A percentile compares a stretch with the other conserved stretches of the same genome.
Evolutionary conservation across 2,797 vertebrate genomes (phyloP).

Genomic region (Benthosema pterotum): DNA sequence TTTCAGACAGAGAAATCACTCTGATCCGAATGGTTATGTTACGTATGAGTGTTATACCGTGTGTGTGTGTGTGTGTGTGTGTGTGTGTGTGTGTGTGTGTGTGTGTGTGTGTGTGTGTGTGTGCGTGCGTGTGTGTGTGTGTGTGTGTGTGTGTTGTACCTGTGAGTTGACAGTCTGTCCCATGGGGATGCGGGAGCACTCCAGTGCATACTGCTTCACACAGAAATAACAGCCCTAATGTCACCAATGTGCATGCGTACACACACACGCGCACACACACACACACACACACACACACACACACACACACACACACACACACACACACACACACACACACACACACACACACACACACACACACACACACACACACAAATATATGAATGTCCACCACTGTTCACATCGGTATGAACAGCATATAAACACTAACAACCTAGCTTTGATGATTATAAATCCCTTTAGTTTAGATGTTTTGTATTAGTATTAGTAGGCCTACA

Average conservation of each 20-base stretch:
- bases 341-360: not conserved
- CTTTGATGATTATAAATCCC: too few relatives aligned
- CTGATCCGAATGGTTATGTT: too few relatives aligned
- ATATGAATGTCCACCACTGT: too few relatives aligned
- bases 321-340: slow-evolving; percentile 9
- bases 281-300: not conserved
- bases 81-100: too few relatives aligned
- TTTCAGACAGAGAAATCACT: too few relatives aligned
- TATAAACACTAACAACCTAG: too few relatives aligned
- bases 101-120: too few relatives aligned
- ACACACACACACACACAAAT: not conserved
- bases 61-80: too few relatives aligned
- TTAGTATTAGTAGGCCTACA: too few relatives aligned
- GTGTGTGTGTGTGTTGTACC: slow-evolving; percentile 76
- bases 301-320: slow-evolving; percentile 6
- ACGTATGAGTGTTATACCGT: too few relatives aligned
- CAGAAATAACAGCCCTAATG: slow-evolving; percentile 96
- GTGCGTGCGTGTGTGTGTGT: not conserved
- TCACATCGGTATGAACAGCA: too few relatives aligned
- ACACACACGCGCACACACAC: slow-evolving; percentile 4
- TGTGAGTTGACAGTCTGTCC: slow-evolving; percentile 98
- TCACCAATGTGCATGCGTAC: not conserved
- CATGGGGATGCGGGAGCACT: slow-evolving; percentile 97
- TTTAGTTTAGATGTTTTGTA: too few relatives aligned
- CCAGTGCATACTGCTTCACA: slow-evolving; percentile 96